Evolutionary conservation across 2,888 invertebrate genomes (phyloP).

Genomic region (Cordilura impudica): DNA sequence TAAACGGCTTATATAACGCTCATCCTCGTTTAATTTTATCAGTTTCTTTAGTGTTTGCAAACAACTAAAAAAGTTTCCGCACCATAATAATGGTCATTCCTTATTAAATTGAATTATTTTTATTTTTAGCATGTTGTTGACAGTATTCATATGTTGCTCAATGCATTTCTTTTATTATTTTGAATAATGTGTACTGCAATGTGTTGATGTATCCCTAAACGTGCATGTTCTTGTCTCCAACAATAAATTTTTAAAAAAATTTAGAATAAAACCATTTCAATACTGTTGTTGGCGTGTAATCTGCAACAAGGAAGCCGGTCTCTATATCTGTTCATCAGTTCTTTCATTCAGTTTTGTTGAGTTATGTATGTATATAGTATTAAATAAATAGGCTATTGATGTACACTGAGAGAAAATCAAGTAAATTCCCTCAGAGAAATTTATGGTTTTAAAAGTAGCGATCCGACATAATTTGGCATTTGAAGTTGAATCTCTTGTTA

Average conservation of each 20-base stretch:
- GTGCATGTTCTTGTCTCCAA: neutral
- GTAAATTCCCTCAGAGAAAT: too few relatives aligned
- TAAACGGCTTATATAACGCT: too few relatives aligned
- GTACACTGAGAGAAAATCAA: neutral
- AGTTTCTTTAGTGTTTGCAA: neutral
- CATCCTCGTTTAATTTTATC: neutral
- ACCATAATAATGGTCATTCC: neutral
- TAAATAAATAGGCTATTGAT: too few relatives aligned
- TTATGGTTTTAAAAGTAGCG: too few relatives aligned
- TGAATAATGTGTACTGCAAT: neutral
- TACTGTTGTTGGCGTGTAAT: neutral
- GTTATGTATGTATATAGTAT: neutral
- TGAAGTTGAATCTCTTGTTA: too few relatives aligned
- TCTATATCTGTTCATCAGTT: neutral
- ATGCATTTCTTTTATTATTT: neutral
- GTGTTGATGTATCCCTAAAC: neutral
- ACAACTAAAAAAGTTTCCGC: neutral
- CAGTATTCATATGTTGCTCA: neutral
- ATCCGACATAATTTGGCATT: too few relatives aligned
- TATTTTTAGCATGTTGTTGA: neutral
- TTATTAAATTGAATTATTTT: neutral
- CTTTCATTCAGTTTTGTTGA: too few relatives aligned
- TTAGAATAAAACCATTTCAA: neutral
- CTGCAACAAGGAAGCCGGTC: neutral
- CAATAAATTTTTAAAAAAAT: conserved; percentile 1